Evolutionary conservation across 2,797 vertebrate genomes (phyloP), one percentile per base, ranked within the genome.

Genomic region (Masticophis lateralis): DNA sequence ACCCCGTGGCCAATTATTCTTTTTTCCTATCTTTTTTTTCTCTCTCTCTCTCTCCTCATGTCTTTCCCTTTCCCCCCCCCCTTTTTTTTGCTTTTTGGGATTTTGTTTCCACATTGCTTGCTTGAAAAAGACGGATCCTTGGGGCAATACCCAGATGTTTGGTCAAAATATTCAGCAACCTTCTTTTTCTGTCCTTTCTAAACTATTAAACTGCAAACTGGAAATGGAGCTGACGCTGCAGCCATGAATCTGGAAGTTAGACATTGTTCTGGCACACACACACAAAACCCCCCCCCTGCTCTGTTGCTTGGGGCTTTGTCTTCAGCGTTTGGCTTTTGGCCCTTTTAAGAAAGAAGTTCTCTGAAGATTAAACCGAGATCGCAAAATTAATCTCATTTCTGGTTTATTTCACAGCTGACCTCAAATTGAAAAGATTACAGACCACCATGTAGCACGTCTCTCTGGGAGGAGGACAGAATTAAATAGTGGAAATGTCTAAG

Each of bases 1-100:
- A 98, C 97, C 98, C 28, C 97, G 98, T 98, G 98, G 98, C 96
- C 96, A 94, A 95, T 11, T 89, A 88, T 3, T 90, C 95, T 61
- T 91, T 83, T 92, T 92, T 69, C 8, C 87, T 1, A 53, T 53
- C 51, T 20, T 4, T 3, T n/a, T 16, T 20, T 83, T 51, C 25
- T 3, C 14, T 3, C 55, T 10, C 12, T 22, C 22, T 2, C 22
- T 2, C 8, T 14, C 25, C 13, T 43, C 18, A 11, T 43, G 9
- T 79, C 37, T 32, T 27, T 22, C 10, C 12, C 8, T n/a, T 11
- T 25, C 4, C 2, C 4, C 6, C 25, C 22, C 7, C 47, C n/a
- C n/a, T n/a, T n/a, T n/a, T 89, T 87, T 88, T 56, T n/a, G 43
- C 55, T 56, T 16, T 79, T 74, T 10, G 66, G 28, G 27, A 37